Evolutionary conservation across 2,113 vertebrate genomes (phyloP).

Genomic region (Scartelaos histophorus): DNA sequence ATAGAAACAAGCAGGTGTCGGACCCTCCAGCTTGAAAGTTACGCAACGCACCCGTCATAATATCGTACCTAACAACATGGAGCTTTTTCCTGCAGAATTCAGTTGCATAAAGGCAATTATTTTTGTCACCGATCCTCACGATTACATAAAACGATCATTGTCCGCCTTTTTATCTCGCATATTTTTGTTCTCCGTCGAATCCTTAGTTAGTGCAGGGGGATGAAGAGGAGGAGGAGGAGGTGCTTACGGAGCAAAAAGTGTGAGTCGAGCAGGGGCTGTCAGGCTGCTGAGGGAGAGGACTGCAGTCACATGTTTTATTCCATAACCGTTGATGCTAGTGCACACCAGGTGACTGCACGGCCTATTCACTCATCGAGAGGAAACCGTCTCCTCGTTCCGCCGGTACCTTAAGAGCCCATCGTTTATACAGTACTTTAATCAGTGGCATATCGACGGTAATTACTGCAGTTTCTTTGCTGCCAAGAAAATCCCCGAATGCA

Average conservation of each 20-base stretch:
- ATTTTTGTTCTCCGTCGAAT: too few species aligned
- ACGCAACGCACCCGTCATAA: too few species aligned
- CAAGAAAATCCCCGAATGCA: background rate
- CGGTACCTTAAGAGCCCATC: background rate
- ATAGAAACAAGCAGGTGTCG: too few species aligned
- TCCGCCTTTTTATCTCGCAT: too few species aligned
- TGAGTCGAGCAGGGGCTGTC: background rate
- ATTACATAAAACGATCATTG: too few species aligned
- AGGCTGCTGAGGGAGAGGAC: background rate
- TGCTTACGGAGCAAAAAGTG: background rate
- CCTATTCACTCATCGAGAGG: background rate
- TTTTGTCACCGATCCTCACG: too few species aligned
- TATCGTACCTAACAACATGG: too few species aligned
- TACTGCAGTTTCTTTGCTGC: background rate
- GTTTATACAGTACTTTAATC: slow-evolving; percentile 1
- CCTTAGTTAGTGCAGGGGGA: too few species aligned
- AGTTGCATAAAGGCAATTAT: too few species aligned
- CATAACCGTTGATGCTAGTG: background rate
- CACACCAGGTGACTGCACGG: background rate
- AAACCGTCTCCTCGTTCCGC: background rate
- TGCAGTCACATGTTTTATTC: background rate
- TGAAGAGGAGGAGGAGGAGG: background rate
- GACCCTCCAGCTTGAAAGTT: too few species aligned
- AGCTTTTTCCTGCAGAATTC: too few species aligned
- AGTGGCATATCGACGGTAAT: background rate